A percentile compares a stretch with the other conserved stretches of the same genome.
Conservation (phyloP, 1,140 invertebrate genomes). For the Pseudomyrmex dendroicus region DNA sequence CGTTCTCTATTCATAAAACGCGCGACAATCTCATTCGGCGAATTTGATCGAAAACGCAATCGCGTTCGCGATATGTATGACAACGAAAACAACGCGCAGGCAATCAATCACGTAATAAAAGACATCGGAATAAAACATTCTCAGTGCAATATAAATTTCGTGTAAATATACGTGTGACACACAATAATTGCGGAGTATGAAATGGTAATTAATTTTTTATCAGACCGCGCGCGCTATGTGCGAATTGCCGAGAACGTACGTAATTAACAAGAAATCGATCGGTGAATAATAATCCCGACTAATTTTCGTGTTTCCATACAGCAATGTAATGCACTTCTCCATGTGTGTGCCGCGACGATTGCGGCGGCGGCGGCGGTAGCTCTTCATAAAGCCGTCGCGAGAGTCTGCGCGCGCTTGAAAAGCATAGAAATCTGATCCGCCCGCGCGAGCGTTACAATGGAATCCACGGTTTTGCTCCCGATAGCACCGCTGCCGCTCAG, state of each 20-base stretch:
- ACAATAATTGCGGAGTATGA: not conserved
- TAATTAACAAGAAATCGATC: constrained; percentile 12
- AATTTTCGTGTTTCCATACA: not conserved
- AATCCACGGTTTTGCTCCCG: constrained; percentile 48
- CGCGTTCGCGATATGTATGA: not conserved
- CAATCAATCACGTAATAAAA: constrained; percentile 42
- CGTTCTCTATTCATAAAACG: constrained; percentile 27
- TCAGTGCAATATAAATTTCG: constrained; percentile 8
- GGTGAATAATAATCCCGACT: constrained; percentile 11
- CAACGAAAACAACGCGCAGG: constrained; percentile 33
- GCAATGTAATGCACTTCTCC: not conserved
- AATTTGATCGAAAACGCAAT: constrained; percentile 19
- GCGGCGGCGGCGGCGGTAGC: too few relatives aligned
- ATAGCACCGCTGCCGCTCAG: constrained; percentile 27
- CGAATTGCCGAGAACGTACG: not conserved
- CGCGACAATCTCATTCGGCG: not conserved
- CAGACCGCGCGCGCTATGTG: too few relatives aligned
- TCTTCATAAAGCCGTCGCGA: not conserved
- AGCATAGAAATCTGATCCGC: constrained; percentile 40
- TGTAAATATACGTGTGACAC: constrained; percentile 8
- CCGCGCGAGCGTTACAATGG: constrained; percentile 29
- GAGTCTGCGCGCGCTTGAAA: constrained; percentile 12
- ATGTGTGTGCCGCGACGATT: too few relatives aligned
- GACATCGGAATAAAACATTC: constrained; percentile 10
- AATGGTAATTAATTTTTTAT: constrained; percentile 36